Evolutionary conservation across 2,888 invertebrate genomes (phyloP).

Genomic region (Trichopria drosophilae): DNA sequence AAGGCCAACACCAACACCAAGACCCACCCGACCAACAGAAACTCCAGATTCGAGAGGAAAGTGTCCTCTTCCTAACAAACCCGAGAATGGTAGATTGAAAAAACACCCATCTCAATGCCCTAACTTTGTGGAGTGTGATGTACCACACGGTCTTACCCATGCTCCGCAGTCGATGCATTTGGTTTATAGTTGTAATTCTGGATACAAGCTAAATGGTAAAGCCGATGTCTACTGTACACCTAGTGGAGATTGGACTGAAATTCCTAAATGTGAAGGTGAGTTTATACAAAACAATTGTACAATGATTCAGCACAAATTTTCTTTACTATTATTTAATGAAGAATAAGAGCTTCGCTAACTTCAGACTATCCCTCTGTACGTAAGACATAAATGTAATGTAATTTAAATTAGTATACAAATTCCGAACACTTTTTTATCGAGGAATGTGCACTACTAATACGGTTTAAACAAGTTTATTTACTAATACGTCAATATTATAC

Average conservation of each 20-base stretch:
- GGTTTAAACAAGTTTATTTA: neutral
- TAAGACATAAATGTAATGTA: no score
- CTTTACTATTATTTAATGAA: no score
- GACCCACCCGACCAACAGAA: neutral
- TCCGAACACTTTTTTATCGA: no score
- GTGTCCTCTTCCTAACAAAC: slow-evolving; percentile 46
- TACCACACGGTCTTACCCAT: slow-evolving; percentile 15
- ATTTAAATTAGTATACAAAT: no score
- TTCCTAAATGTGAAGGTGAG: slow-evolving; percentile 47
- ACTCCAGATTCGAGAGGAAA: slow-evolving; percentile 8
- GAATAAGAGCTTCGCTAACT: no score
- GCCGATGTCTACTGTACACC: slow-evolving; percentile 42
- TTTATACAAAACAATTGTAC: no score
- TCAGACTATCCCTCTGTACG: no score
- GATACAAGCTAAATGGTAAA: slow-evolving; percentile 40
- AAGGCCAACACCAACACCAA: neutral
- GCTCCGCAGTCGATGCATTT: slow-evolving; percentile 45
- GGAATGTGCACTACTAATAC: no score
- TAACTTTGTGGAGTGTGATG: slow-evolving; percentile 37
- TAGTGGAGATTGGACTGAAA: slow-evolving; percentile 44
- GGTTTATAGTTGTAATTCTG: slow-evolving; percentile 47
- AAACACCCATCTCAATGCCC: slow-evolving; percentile 43
- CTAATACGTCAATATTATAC: neutral
- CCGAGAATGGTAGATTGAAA: slow-evolving; percentile 45
- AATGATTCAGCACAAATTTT: no score